phyloP scores from a whole-genome alignment of 2,797 vertebrate genomes.

The Austrolebias charrua region DNA sequence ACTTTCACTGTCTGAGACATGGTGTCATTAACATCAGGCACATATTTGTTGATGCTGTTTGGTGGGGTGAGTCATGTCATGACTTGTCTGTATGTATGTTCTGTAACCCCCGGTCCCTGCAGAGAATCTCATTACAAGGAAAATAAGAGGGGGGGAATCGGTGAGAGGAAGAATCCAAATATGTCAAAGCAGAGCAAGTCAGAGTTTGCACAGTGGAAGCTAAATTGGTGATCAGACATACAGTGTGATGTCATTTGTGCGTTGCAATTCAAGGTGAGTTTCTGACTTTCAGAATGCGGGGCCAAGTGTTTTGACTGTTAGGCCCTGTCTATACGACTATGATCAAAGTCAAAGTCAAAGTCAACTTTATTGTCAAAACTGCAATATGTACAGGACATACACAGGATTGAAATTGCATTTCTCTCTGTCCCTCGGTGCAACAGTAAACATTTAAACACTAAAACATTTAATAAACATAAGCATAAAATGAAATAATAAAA shows the following conservation, averaged over 20 bases:
- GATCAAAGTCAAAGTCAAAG: too few relatives aligned
- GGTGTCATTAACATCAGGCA: constrained; percentile 71
- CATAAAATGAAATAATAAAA: too few relatives aligned
- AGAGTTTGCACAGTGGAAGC: constrained; percentile 43
- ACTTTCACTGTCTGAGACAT: constrained; percentile 58
- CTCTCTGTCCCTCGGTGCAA: too few relatives aligned
- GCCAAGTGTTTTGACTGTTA: constrained; percentile 9
- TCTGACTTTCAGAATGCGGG: constrained; percentile 12
- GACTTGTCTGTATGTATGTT: constrained; percentile 64
- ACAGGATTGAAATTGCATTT: too few relatives aligned
- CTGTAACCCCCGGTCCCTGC: constrained; percentile 61
- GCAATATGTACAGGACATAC: too few relatives aligned
- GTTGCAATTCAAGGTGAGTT: constrained; percentile 20
- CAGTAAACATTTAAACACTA: too few relatives aligned
- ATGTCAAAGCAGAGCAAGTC: constrained; percentile 54
- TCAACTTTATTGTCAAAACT: too few relatives aligned
- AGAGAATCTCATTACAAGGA: constrained; percentile 71
- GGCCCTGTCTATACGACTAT: neutral
- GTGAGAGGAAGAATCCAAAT: constrained; percentile 55
- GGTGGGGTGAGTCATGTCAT: constrained; percentile 66
- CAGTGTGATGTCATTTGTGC: constrained; percentile 31
- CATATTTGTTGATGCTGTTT: constrained; percentile 60
- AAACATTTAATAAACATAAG: too few relatives aligned
- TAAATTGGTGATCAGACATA: constrained; percentile 52
- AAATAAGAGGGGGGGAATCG: constrained; percentile 30